These are phyloP conservation scores for Dyspetes luteomarginatus DNA, from an alignment of 2,888 invertebrate genomes.

Conservation along the genomic window DNA sequence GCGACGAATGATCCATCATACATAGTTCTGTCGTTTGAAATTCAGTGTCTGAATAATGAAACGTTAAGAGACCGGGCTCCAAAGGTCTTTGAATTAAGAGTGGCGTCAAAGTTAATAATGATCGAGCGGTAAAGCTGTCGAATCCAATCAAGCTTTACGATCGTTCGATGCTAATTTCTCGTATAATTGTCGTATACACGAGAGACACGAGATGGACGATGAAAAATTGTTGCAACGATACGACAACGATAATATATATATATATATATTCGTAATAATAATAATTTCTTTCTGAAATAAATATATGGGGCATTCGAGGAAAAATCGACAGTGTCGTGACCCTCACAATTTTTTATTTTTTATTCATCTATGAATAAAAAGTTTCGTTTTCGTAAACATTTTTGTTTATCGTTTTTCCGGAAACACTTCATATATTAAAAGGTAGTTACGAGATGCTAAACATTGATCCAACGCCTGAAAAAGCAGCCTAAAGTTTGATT, in stretches of 20 bases:
- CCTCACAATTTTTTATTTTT: too few species aligned
- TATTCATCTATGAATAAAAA: too few species aligned
- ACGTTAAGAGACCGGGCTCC: not conserved
- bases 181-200: not conserved
- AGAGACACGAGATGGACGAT: not conserved
- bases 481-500: constrained; percentile 3
- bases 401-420: too few species aligned
- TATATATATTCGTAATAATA: not conserved
- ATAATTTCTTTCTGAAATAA: too few species aligned
- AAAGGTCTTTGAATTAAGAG: constrained; percentile 44
- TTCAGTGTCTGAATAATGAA: not conserved
- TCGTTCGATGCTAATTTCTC: constrained; percentile 40
- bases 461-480: constrained; percentile 42
- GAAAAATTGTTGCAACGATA: constrained; percentile 40
- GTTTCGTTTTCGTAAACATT: not conserved
- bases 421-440: constrained; percentile 24
- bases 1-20: too few species aligned
- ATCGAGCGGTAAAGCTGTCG: not conserved
- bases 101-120: constrained; percentile 34
- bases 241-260: constrained; percentile 9
- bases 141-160: constrained; percentile 24
- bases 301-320: too few species aligned
- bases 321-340: too few species aligned
- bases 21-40: not conserved
- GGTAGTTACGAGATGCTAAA: constrained; percentile 27